Evolutionary conservation across 2,888 invertebrate genomes (phyloP).

Genomic region (Idaea straminata): DNA sequence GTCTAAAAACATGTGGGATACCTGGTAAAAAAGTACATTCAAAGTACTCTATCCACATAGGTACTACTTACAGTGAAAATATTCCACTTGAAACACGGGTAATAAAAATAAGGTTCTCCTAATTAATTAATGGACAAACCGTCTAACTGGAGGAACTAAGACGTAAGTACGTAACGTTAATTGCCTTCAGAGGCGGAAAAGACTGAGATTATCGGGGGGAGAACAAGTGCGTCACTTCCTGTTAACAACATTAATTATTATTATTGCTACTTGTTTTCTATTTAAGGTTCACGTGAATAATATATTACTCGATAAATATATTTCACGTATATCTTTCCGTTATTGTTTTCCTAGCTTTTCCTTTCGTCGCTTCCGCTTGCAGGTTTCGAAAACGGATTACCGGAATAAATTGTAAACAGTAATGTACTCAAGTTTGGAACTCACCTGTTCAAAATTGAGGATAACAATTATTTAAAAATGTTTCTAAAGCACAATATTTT

Average conservation of each 20-base stretch:
- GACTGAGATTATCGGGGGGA: constrained; percentile 40
- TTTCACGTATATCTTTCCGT: neutral
- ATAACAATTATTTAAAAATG: neutral
- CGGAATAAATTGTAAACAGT: neutral
- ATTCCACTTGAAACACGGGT: constrained; percentile 2
- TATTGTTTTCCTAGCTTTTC: neutral
- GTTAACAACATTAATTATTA: constrained; percentile 29
- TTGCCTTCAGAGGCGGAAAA: constrained; percentile 39
- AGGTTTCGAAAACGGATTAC: neutral
- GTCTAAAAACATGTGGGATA: too few species aligned
- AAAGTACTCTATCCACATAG: neutral
- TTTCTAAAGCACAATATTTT: neutral
- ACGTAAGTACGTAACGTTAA: constrained; percentile 25
- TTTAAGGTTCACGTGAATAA: neutral
- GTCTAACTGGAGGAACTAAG: constrained; percentile 28
- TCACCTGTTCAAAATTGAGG: neutral
- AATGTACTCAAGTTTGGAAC: neutral
- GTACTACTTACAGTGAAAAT: neutral
- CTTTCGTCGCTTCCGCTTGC: neutral
- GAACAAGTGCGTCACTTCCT: constrained; percentile 28
- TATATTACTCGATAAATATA: constrained; percentile 8
- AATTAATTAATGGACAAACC: constrained; percentile 24
- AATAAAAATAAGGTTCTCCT: constrained; percentile 5
- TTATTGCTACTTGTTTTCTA: constrained; percentile 16
- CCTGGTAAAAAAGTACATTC: too few species aligned